phyloP scores from a whole-genome alignment of 2,888 invertebrate genomes.

The Leptopilina syphax region DNA sequence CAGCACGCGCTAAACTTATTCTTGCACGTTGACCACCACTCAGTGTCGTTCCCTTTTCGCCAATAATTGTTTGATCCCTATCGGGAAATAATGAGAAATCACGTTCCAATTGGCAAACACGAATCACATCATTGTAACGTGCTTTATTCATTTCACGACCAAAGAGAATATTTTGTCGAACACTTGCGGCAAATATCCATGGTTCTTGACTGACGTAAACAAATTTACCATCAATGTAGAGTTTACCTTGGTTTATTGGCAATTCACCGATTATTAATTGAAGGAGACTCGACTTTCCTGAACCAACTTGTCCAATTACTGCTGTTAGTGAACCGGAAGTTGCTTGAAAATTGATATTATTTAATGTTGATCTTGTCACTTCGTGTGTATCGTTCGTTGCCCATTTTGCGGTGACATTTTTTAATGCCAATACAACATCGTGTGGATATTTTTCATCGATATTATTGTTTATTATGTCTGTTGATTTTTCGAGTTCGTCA shows the following conservation, averaged over 20 bases:
- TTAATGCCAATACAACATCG: neutral
- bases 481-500: slow-evolving; percentile 52
- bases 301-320: slow-evolving; percentile 83
- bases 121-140: slow-evolving; percentile 78
- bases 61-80: slow-evolving; percentile 87
- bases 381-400: slow-evolving; percentile 80
- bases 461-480: neutral
- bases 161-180: slow-evolving; percentile 80
- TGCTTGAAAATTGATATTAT: slow-evolving; percentile 82
- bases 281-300: slow-evolving; percentile 81
- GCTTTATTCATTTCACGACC: slow-evolving; percentile 68
- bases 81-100: slow-evolving; percentile 86
- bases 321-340: slow-evolving; percentile 82
- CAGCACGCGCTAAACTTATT: slow-evolving; percentile 83
- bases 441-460: neutral
- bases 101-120: slow-evolving; percentile 84
- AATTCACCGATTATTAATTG: slow-evolving; percentile 82
- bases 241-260: slow-evolving; percentile 38
- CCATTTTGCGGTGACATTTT: slow-evolving; percentile 85
- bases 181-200: slow-evolving; percentile 87
- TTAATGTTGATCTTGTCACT: slow-evolving; percentile 80
- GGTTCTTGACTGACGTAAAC: slow-evolving; percentile 90
- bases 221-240: slow-evolving; percentile 80
- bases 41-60: slow-evolving; percentile 89
- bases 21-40: slow-evolving; percentile 92